Percentiles rank a stretch among this genome's conserved stretches.
Conservation (phyloP, 2,888 invertebrate genomes). For the Notodonta dromedarius region DNA sequence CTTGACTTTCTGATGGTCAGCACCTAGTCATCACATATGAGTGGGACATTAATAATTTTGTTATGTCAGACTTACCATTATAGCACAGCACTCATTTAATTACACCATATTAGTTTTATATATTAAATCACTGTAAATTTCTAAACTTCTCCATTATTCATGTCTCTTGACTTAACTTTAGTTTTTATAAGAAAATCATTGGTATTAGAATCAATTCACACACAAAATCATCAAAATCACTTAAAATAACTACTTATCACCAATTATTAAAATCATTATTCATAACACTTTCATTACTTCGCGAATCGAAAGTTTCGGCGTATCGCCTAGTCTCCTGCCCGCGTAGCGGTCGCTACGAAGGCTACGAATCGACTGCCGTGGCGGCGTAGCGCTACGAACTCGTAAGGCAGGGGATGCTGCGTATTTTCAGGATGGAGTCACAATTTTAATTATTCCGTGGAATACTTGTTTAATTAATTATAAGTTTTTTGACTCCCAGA, state of each 20-base stretch:
- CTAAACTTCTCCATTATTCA: no score
- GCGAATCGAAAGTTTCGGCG: constrained; percentile 40
- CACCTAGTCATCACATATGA: no score
- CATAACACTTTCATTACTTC: background rate
- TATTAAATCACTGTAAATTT: background rate
- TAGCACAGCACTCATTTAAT: background rate
- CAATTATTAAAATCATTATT: no score
- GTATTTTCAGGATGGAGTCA: background rate
- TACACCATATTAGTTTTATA: background rate
- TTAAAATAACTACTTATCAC: no score
- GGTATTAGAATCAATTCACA: no score
- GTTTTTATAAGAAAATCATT: no score
- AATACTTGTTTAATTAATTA: constrained; percentile 10
- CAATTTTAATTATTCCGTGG: background rate
- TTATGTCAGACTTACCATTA: constrained; percentile 8
- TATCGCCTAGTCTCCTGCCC: constrained; percentile 36
- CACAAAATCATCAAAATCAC: no score
- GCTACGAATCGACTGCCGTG: constrained; percentile 45
- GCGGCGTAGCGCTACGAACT: constrained; percentile 11
- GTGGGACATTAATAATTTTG: background rate
- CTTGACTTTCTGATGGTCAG: no score
- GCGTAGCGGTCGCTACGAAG: constrained; percentile 54
- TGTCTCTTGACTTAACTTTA: no score
- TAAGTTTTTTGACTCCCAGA: constrained; percentile 7
- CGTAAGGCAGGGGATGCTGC: background rate